phyloP scores from a whole-genome alignment of 2,888 invertebrate genomes.

The Didymodactylos carnosus region DNA sequence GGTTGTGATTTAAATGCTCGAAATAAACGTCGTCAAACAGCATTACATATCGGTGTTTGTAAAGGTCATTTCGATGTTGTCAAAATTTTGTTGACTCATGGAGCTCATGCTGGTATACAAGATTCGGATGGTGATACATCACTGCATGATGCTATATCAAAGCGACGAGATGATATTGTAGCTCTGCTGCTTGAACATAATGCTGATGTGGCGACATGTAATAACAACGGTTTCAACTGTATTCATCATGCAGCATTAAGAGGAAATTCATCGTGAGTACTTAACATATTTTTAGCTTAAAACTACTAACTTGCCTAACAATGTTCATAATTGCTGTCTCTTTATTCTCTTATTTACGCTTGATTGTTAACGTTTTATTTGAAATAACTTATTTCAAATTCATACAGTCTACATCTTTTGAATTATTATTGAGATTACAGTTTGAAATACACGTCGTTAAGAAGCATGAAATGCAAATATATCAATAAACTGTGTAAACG shows the following conservation, averaged over 20 bases:
- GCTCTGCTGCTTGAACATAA: constrained; percentile 69
- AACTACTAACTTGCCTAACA: no score
- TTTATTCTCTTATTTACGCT: no score
- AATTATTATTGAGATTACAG: no score
- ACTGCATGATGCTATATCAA: constrained; percentile 81
- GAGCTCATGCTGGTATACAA: constrained; percentile 82
- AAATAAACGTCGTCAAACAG: constrained; percentile 80
- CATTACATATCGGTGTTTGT: constrained; percentile 58
- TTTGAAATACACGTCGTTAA: no score
- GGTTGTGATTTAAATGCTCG: constrained; percentile 73
- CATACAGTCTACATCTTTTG: no score
- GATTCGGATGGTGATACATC: constrained; percentile 63
- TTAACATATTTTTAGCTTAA: not conserved
- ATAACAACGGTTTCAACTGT: constrained; percentile 70
- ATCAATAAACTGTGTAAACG: no score
- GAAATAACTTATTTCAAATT: no score
- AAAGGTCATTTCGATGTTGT: constrained; percentile 73
- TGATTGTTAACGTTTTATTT: no score
- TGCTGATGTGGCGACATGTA: constrained; percentile 83
- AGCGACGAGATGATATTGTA: constrained; percentile 89
- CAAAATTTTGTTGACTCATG: constrained; percentile 60
- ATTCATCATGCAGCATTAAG: constrained; percentile 84
- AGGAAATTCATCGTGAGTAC: constrained; percentile 68
- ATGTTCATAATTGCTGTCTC: no score
- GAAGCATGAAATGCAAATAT: no score